phyloP scores from a whole-genome alignment of 2,888 invertebrate genomes.

The Napeogenes sylphis region DNA sequence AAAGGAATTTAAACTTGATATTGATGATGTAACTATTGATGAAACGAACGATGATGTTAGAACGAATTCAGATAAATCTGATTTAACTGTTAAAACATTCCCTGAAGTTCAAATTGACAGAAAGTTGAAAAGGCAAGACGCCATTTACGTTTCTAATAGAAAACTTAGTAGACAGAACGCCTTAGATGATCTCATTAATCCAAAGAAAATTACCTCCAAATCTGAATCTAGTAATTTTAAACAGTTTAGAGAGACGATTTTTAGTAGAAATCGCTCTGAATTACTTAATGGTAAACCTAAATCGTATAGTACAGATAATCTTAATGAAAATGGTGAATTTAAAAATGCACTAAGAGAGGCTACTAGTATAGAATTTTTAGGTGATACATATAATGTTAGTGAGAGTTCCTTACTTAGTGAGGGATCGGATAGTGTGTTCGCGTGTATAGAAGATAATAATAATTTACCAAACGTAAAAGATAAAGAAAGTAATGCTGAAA shows the following conservation, averaged over 20 bases:
- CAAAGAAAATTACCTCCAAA: slow-evolving; percentile 29
- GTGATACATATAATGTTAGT: slow-evolving; percentile 44
- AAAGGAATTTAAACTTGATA: slow-evolving; percentile 47
- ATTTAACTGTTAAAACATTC: slow-evolving; percentile 32
- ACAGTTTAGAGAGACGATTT: slow-evolving; percentile 46
- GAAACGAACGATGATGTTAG: slow-evolving; percentile 54
- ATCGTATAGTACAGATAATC: slow-evolving; percentile 64
- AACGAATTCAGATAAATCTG: slow-evolving; percentile 34
- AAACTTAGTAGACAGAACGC: slow-evolving; percentile 47
- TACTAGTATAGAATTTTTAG: slow-evolving; percentile 62
- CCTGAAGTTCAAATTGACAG: slow-evolving; percentile 50
- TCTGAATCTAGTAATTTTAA: slow-evolving; percentile 45
- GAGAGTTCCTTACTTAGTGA: slow-evolving; percentile 56
- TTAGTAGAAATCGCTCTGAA: slow-evolving; percentile 51
- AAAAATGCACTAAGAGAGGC: slow-evolving; percentile 60
- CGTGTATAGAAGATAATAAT: slow-evolving; percentile 47
- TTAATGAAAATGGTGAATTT: slow-evolving; percentile 49
- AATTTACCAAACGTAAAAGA: slow-evolving; percentile 34
- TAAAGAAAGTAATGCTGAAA: slow-evolving; percentile 21
- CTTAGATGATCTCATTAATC: slow-evolving; percentile 38
- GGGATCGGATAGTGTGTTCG: slow-evolving; percentile 60
- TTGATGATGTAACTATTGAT: slow-evolving; percentile 57
- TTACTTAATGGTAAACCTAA: slow-evolving; percentile 68
- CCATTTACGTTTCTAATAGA: slow-evolving; percentile 46
- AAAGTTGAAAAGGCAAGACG: slow-evolving; percentile 57